Evolutionary conservation across 2,113 vertebrate species (phyloP), one percentile per base, ranked within the genome.

Genomic region (Tautogolabrus adspersus): DNA sequence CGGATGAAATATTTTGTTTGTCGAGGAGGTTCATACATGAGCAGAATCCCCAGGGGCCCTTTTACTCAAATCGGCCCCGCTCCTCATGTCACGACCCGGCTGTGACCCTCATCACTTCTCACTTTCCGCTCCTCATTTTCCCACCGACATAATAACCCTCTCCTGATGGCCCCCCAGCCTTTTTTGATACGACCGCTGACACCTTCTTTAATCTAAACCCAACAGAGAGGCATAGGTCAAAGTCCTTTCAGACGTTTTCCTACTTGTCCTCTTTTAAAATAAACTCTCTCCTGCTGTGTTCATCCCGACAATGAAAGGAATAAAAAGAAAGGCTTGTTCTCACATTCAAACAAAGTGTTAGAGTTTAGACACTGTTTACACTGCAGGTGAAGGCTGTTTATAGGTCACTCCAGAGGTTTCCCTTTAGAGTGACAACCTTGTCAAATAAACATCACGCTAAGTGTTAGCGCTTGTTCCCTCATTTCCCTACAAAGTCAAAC

Each of bases 401-500:
- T 18, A 38, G 74, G 72, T 77, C 63, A 18, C 74, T 66, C 34
- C 70, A 34, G 60, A 59, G 63, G 56, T 80, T 26, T 77, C 56
- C 74, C 15, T 63, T 59, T 62, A 73, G 83, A 89, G 58, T 76
- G 88, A 87, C 87, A 86, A 26, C 51, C 75, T 61, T 88, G 85
- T 90, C 87, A 93, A 91, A 91, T 86, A 88, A 89, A 85, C 83
- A 76, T 83, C 86, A 85, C 10, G 37, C 73, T 69, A 81, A 87
- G 82, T 89, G 87, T 84, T 71, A 26, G 22, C 12, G 22, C 80
- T 75, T 51, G 40, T 75, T 77, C 75, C 54, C 44, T 74, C 65
- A 12, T 83, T 88, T 85, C 78, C 79, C 49, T n/a, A 62, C 2
- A 63, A 80, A 85, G 61, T 72, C 74, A 83, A 87, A 88, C 88